Evolutionary conservation across 1,140 invertebrate species (phyloP).

Genomic region (Megathymus violae): DNA sequence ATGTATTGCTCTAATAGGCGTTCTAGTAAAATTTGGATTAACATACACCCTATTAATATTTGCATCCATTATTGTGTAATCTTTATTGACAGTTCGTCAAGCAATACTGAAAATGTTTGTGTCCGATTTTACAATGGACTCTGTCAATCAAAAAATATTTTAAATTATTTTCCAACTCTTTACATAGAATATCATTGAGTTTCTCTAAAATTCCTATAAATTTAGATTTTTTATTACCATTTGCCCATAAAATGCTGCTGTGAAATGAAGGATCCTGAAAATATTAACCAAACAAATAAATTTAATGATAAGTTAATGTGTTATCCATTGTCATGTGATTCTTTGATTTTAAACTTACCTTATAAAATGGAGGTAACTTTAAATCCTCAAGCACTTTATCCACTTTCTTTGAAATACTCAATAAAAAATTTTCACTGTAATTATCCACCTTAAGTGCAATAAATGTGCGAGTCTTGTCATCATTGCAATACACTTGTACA

Average conservation of each 20-base stretch:
- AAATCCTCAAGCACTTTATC: conserved; percentile 87
- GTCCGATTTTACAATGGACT: conserved; percentile 69
- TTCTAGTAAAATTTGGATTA: conserved; percentile 69
- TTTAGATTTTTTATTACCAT: conserved; percentile 84
- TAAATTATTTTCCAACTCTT: conserved; percentile 45
- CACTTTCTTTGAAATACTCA: conserved; percentile 82
- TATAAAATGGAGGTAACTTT: conserved; percentile 83
- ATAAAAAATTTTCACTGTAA: conserved; percentile 80
- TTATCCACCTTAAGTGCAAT: conserved; percentile 85
- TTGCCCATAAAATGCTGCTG: conserved; percentile 87
- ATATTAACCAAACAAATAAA: conserved; percentile 37
- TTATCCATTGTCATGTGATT: neutral
- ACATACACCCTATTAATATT: conserved; percentile 63
- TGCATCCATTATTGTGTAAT: conserved; percentile 40
- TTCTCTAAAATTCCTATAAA: conserved; percentile 62
- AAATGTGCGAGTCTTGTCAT: conserved; percentile 90
- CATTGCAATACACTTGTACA: conserved; percentile 88
- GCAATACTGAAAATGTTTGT: conserved; percentile 66
- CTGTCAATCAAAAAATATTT: conserved; percentile 48
- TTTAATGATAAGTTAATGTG: neutral
- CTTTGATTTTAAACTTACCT: conserved; percentile 41
- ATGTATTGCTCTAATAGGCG: conserved; percentile 27
- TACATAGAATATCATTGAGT: conserved; percentile 53
- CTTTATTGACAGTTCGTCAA: conserved; percentile 27
- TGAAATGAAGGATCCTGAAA: conserved; percentile 89